Conservation (phyloP, 1,140 invertebrate genomes). For the Kradibia gibbosae region DNA sequence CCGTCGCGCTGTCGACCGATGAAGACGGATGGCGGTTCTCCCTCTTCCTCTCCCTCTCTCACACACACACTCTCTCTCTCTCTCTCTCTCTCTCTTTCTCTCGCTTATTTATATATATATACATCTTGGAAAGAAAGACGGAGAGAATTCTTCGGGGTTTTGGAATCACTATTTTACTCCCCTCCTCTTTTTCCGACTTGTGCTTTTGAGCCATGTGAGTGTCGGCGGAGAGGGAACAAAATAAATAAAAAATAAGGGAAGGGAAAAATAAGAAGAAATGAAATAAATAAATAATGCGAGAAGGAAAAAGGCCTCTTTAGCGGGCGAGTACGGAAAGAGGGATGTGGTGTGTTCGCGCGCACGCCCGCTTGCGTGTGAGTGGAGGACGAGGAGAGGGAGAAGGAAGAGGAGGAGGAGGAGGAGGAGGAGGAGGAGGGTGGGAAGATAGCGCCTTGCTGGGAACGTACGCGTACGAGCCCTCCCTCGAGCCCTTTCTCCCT, state of each 20-base stretch:
- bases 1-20: constrained; percentile 74
- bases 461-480: constrained; percentile 34
- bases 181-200: background rate
- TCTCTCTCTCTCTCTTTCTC: constrained; percentile 40
- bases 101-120: background rate
- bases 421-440: constrained; percentile 51
- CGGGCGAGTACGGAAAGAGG: too few species aligned
- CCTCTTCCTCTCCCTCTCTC: constrained; percentile 35
- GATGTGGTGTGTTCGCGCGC: too few species aligned
- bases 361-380: too few species aligned
- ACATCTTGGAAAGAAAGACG: constrained; percentile 56
- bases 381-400: constrained; percentile 20
- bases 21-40: constrained; percentile 72
- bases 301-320: too few species aligned
- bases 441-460: constrained; percentile 18
- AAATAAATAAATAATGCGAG: constrained; percentile 33
- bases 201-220: background rate
- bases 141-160: constrained; percentile 50
- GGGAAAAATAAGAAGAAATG: too few species aligned
- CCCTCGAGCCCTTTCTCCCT: constrained; percentile 45
- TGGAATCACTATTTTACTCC: constrained; percentile 35
- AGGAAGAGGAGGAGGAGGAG: constrained; percentile 28
- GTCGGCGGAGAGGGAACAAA: background rate
- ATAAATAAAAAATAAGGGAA: too few species aligned
- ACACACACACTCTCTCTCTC: too few species aligned